phyloP scores from a whole-genome alignment of 1,140 invertebrate genomes.

The Pemphigus obesinymphae region DNA sequence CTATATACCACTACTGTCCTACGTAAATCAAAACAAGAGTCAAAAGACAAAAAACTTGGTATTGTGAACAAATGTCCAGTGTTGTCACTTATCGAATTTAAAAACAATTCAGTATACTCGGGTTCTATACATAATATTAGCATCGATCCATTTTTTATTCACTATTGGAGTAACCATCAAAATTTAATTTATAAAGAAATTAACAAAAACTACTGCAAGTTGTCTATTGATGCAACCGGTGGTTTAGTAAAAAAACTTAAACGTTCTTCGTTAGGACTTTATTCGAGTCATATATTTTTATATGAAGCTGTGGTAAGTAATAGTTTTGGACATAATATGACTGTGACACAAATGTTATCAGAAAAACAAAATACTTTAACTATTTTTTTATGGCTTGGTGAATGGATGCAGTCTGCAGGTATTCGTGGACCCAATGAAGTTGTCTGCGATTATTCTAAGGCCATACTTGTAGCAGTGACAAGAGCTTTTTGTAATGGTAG shows the following conservation, averaged over 20 bases:
- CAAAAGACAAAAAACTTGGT: neutral
- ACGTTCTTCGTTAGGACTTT: neutral
- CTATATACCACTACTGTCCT: neutral
- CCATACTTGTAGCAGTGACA: neutral
- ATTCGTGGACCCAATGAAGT: neutral
- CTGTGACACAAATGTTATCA: neutral
- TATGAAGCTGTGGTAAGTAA: neutral
- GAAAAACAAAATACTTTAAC: neutral
- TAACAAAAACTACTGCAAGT: neutral
- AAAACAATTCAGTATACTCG: neutral
- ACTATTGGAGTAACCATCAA: neutral
- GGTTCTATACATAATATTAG: neutral
- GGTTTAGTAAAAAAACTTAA: neutral
- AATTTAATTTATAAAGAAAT: neutral
- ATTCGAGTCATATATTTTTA: neutral
- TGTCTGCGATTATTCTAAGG: neutral
- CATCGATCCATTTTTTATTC: neutral
- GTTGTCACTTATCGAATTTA: neutral
- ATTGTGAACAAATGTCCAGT: neutral
- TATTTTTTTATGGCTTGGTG: neutral
- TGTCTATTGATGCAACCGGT: conserved; percentile 4
- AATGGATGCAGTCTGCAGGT: neutral
- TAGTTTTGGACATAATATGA: neutral
- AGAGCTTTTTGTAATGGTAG: neutral
- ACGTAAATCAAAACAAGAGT: neutral